phyloP scores from a whole-genome alignment of 2,113 vertebrate species.

The Tursiops truncatus region DNA sequence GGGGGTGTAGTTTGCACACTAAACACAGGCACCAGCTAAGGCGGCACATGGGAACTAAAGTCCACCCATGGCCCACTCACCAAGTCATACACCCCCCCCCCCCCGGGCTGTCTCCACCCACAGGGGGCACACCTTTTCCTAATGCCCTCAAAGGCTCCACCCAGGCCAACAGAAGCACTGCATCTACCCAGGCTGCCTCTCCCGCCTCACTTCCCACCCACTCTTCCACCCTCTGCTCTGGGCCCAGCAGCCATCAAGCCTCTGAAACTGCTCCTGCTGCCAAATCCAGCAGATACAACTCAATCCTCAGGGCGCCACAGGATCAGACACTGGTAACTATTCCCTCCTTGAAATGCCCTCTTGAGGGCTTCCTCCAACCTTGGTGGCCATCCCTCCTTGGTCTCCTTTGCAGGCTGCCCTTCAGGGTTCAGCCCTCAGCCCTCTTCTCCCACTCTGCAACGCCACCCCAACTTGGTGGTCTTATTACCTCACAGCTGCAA shows the following conservation, averaged over 20 bases:
- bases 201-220: background rate
- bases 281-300: background rate
- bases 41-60: background rate
- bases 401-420: background rate
- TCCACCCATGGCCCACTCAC: background rate
- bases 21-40: background rate
- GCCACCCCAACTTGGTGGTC: background rate
- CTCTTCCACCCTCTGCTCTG: background rate
- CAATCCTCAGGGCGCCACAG: fast-evolving
- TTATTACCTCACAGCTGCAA: background rate
- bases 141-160: too few relatives aligned
- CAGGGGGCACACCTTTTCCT: background rate
- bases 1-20: background rate
- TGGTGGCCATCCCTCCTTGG: background rate
- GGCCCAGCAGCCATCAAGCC: background rate
- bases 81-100: background rate
- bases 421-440: background rate
- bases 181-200: too few relatives aligned
- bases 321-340: background rate
- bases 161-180: background rate
- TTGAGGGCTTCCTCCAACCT: background rate
- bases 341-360: background rate
- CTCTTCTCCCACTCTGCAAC: background rate
- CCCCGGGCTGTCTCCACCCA: background rate
- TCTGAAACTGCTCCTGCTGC: background rate